These are phyloP conservation scores for Enteromius argenteus DNA, from an alignment of 2,797 vertebrate species.

Conservation along the genomic window DNA sequence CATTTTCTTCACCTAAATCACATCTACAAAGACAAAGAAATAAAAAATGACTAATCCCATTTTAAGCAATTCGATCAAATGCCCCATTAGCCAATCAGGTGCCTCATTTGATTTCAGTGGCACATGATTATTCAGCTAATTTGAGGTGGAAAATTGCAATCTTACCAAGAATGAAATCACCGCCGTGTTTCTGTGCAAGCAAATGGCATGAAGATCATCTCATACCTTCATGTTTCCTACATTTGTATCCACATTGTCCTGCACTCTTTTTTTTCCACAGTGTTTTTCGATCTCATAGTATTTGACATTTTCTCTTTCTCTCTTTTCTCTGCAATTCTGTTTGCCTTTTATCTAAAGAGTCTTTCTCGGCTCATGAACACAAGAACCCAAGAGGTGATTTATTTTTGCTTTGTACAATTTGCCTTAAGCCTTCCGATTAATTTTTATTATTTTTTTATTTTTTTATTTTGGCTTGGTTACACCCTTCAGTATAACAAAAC, in stretches of 20 bases:
- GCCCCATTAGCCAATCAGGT: conserved; percentile 11
- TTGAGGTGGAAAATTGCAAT: neutral
- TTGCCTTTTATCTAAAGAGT: conserved; percentile 87
- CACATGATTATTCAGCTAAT: conserved; percentile 10
- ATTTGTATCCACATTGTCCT: conserved; percentile 56
- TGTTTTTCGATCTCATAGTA: conserved; percentile 64
- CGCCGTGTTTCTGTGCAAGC: conserved; percentile 64
- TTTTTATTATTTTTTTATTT: neutral
- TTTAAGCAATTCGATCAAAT: neutral
- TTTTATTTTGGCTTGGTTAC: conserved; percentile 20
- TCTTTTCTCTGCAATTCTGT: conserved; percentile 73
- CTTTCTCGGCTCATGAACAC: conserved; percentile 98
- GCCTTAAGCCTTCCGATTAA: conserved; percentile 65
- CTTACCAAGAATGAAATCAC: neutral
- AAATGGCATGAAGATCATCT: conserved; percentile 67
- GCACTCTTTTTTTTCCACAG: conserved; percentile 21
- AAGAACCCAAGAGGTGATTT: conserved; percentile 99
- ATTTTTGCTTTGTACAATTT: conserved; percentile 77
- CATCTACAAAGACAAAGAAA: neutral
- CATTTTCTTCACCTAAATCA: conserved; percentile 70
- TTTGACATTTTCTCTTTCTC: conserved; percentile 84
- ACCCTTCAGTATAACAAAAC: conserved; percentile 55
- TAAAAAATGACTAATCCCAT: neutral
- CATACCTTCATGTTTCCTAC: conserved; percentile 48
- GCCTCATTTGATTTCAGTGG: conserved; percentile 16